Evolutionary conservation across 2,797 vertebrate species (phyloP), one percentile per base, ranked within the genome.

Genomic region (Hylomyscus alleni): DNA sequence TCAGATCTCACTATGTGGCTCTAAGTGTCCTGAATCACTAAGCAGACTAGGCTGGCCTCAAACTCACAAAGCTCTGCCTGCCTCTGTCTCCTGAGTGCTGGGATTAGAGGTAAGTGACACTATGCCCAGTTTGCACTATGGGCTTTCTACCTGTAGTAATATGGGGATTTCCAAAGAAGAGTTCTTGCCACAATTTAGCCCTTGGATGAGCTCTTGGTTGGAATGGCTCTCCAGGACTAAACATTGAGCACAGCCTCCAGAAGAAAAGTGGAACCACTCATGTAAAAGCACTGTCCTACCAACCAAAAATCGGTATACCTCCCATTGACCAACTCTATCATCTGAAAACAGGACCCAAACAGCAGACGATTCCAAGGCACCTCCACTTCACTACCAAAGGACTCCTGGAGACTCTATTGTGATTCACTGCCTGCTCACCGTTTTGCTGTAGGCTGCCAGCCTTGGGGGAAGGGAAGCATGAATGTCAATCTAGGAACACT

Each of bases 381-480:
- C 65, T 40, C 77, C 65, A 47, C 81, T 89, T 92, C 60, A 92
- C 47, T 83, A 52, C 69, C 93, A 96, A 84, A 81, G 82, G 78
- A 54, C 76, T 92, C 62, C 47, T n/a, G 84, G 60, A 77, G 60
- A 78, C 44, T 69, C 76, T 75, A 75, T 77, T 95, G 84, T 94
- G 47, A 93, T 50, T 86, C 34, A 76, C 6, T 69, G 73, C 47
- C 77, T 80, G 47, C 22, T 93, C 3, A 52, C 40, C 40, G 50
- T 86, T 85, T 40, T 72, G 78, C 73, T 80, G n/a, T 56, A 97
- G 89, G 90, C 78, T 91, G 47, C 47, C 81, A 78, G 88, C n/a
- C 86, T 24, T 65, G 34, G 73, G 72, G 62, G 6, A n/a, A 31
- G 77, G 17, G 29, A 14, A 20, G 20, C 8, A 15, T 13, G n/a